These are phyloP conservation scores for Holcopasites calliopsidis DNA, from an alignment of 1,140 invertebrate genomes.

Conservation along the genomic window DNA sequence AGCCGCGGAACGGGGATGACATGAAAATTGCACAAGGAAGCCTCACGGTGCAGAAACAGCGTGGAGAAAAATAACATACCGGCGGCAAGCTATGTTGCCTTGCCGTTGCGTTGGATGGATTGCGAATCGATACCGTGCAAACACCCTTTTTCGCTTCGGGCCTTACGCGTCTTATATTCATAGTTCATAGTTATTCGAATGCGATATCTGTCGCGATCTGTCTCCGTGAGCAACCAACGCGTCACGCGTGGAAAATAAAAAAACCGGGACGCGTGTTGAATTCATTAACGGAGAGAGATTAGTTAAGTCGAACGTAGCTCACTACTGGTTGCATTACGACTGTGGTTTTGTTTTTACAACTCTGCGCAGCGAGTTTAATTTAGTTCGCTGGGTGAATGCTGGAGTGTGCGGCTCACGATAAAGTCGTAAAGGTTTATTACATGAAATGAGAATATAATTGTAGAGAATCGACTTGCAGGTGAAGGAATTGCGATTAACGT, in stretches of 20 bases:
- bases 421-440: too few relatives aligned
- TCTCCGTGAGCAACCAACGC: background rate
- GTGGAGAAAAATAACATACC: slow-evolving; percentile 35
- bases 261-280: background rate
- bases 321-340: too few relatives aligned
- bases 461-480: background rate
- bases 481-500: background rate
- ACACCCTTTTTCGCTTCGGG: background rate
- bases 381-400: too few relatives aligned
- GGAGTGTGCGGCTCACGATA: too few relatives aligned
- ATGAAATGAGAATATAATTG: background rate
- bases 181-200: background rate
- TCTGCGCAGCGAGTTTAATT: too few relatives aligned
- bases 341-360: too few relatives aligned
- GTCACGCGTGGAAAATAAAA: too few relatives aligned
- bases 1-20: slow-evolving; percentile 47
- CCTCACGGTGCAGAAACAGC: slow-evolving; percentile 18
- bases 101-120: slow-evolving; percentile 12
- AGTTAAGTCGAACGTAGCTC: too few relatives aligned
- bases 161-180: background rate
- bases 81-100: slow-evolving; percentile 6
- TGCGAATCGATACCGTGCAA: slow-evolving; percentile 35
- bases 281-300: too few relatives aligned
- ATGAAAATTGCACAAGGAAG: slow-evolving; percentile 57
- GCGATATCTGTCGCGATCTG: background rate